Conservation (phyloP, 2,113 vertebrate genomes). For the Austrofundulus limnaeus region DNA sequence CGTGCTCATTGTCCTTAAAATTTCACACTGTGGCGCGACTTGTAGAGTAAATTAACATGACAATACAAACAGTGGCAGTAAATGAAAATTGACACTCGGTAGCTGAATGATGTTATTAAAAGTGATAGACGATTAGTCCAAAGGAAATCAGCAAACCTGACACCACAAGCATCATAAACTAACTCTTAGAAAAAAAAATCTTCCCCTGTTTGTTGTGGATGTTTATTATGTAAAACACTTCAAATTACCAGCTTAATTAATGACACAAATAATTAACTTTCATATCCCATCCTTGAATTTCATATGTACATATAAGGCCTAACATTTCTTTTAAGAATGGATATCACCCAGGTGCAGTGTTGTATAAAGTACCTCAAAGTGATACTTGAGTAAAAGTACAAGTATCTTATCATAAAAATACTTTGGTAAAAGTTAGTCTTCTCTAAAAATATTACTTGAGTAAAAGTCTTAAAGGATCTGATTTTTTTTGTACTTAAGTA, state of each 20-base stretch:
- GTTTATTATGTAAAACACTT: slow-evolving; percentile 62
- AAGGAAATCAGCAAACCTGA: slow-evolving; percentile 39
- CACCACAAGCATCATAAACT: slow-evolving; percentile 38
- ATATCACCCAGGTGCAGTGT: too few species aligned
- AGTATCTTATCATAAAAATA: too few species aligned
- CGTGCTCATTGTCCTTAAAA: slow-evolving; percentile 45
- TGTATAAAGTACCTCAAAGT: too few species aligned
- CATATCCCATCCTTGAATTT: background rate
- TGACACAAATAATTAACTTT: slow-evolving; percentile 61
- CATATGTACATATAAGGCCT: slow-evolving; percentile 11
- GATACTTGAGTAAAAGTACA: too few species aligned
- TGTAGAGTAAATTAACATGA: slow-evolving; percentile 49
- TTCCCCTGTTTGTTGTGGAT: slow-evolving; percentile 55
- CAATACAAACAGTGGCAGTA: slow-evolving; percentile 46
- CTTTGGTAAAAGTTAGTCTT: too few species aligned
- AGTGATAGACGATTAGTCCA: slow-evolving; percentile 41
- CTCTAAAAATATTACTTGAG: too few species aligned
- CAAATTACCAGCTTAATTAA: slow-evolving; percentile 61
- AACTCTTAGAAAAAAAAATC: slow-evolving; percentile 53
- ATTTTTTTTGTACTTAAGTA: too few species aligned
- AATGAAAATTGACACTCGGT: slow-evolving; percentile 47
- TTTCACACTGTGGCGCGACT: slow-evolving; percentile 29
- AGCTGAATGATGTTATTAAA: slow-evolving; percentile 35
- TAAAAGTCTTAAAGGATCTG: too few species aligned
- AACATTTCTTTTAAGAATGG: too few species aligned